Conservation (phyloP, 2,888 invertebrate species). For the Tetranychus piercei region DNA sequence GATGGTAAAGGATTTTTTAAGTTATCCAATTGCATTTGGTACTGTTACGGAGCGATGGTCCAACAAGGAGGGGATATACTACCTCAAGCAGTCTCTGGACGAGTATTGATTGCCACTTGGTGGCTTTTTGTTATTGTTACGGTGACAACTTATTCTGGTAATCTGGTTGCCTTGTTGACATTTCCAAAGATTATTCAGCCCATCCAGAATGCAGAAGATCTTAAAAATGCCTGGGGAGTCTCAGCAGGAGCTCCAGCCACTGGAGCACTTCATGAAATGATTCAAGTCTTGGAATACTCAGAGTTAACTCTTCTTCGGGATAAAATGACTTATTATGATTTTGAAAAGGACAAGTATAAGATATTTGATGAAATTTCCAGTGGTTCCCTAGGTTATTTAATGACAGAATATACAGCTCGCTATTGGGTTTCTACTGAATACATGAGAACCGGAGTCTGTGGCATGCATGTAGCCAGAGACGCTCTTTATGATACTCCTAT, state of each 20-base stretch:
- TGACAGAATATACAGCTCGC: constrained; percentile 15
- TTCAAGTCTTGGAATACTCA: not conserved
- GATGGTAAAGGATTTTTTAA: constrained; percentile 36
- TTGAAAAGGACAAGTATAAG: not conserved
- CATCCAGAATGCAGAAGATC: constrained; percentile 47
- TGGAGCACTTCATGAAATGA: constrained; percentile 38
- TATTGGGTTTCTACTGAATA: constrained; percentile 17
- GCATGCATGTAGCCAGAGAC: constrained; percentile 19
- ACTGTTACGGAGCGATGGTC: constrained; percentile 69
- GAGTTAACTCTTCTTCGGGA: constrained; percentile 7
- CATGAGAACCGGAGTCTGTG: constrained; percentile 9
- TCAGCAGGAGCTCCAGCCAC: constrained; percentile 57
- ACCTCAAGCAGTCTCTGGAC: constrained; percentile 64
- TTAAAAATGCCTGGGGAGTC: constrained; percentile 37
- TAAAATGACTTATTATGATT: constrained; percentile 17
- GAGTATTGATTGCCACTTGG: constrained; percentile 69
- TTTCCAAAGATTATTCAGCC: constrained; percentile 58
- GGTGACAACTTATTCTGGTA: constrained; percentile 77
- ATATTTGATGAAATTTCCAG: constrained; percentile 12
- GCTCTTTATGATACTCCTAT: constrained; percentile 17
- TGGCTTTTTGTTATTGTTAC: constrained; percentile 74
- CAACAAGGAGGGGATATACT: constrained; percentile 80
- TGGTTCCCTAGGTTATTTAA: constrained; percentile 14
- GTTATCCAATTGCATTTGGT: constrained; percentile 42
- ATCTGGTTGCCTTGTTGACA: constrained; percentile 73